phyloP scores from a whole-genome alignment of 2,113 vertebrate genomes.

The Apaloderma vittatum region DNA sequence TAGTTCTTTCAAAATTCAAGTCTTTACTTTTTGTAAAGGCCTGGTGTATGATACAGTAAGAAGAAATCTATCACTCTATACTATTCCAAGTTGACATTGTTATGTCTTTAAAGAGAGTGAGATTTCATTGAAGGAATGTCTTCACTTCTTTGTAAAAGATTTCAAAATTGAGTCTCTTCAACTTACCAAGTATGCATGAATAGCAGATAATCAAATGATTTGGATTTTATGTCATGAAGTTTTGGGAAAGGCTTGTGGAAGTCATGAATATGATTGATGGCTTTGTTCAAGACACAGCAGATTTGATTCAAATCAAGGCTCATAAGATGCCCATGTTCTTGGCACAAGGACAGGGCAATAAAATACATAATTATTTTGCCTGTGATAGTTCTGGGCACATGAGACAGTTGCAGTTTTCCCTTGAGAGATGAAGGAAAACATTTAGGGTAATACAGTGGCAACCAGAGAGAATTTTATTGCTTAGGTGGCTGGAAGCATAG shows the following conservation, averaged over 20 bases:
- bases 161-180: neutral
- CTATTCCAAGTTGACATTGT: neutral
- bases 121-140: neutral
- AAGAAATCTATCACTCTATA: neutral
- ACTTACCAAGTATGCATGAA: neutral
- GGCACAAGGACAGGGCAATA: neutral
- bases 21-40: neutral
- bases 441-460: neutral
- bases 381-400: neutral
- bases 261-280: neutral
- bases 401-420: neutral
- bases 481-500: neutral
- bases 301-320: slow-evolving; percentile 6
- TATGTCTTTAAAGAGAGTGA: neutral
- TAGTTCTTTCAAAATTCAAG: neutral
- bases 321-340: neutral
- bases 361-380: neutral
- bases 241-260: neutral
- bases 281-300: neutral
- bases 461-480: neutral
- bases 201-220: neutral
- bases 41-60: rapidly evolving
- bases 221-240: neutral
- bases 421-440: neutral
- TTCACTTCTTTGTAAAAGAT: neutral